Conservation (phyloP, 2,888 invertebrate genomes). For the Brenthis hecate region DNA sequence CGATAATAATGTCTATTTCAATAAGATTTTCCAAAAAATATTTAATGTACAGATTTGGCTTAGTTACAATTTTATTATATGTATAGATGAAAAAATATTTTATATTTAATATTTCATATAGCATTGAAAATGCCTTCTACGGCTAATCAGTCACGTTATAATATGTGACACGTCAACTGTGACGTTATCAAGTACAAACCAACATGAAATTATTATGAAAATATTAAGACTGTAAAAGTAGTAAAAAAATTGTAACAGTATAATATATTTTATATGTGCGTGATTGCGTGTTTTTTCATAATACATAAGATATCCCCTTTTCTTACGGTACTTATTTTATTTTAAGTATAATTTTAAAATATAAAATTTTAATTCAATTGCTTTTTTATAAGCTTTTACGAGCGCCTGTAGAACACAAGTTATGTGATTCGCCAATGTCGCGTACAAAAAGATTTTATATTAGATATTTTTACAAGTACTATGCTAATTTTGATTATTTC, state of each 20-base stretch:
- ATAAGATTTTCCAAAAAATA: no score
- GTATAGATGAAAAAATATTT: neutral
- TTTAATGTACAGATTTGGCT: no score
- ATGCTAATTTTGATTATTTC: no score
- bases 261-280: slow-evolving; percentile 3
- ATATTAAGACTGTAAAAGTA: slow-evolving; percentile 23
- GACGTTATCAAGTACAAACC: slow-evolving; percentile 13
- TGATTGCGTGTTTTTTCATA: slow-evolving; percentile 6
- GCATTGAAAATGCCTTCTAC: neutral
- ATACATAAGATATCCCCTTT: neutral
- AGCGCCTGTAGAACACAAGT: no score
- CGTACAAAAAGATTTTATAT: no score
- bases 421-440: no score
- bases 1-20: no score
- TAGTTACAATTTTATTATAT: no score
- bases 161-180: slow-evolving; percentile 9
- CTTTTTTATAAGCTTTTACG: no score
- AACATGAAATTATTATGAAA: slow-evolving; percentile 20
- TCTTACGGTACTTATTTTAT: no score
- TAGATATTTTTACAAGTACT: no score
- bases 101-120: neutral
- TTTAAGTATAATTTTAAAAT: neutral
- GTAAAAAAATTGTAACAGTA: neutral
- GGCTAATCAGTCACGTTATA: slow-evolving; percentile 12
- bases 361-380: neutral